Base-by-base conservation (phyloP, 2,797 vertebrate species). In the Emys orbicularis region DNA sequence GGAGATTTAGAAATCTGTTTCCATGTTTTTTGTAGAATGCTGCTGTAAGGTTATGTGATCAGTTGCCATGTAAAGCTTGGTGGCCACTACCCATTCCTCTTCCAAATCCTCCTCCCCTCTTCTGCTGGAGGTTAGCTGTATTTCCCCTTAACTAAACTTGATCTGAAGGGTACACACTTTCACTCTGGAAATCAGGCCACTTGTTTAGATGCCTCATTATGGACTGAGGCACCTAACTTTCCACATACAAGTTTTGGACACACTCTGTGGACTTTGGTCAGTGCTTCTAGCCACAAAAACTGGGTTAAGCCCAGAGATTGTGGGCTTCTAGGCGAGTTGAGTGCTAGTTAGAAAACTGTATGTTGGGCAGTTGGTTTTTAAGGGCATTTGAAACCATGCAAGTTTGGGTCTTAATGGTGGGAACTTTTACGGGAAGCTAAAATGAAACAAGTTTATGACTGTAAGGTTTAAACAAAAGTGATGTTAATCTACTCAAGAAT, bases 171-270 rank as follows among this genome's bases (percentile, higher is more conserved):
- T 47, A 8, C 27, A 49, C 19, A 29, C 15, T 8, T 76, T 82
- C 15, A 57, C 56, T 88, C 53, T 41, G 91, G 79, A 81, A 90
- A 81, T 68, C 23, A 52, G 79, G 74, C 23, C 19, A 29, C 44
- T 57, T 23, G 65, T 72, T 68, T 57, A 84, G 27, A 27, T 77
- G 27, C 25, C 74, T 49, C 4, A 1, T 49, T 56, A 49, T 91
- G 15, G 44, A 81, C 89, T 85, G 86, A 81, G 91, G n/a, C 50
- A 90, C 50, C 37, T 72, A n/a, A 50, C 72, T 93, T 27, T 77
- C 89, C 52, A 49, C 7, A 8, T 29, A 12, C 41, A 47, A 47
- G 41, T 49, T 77, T 77, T 49, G 74, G 74, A 29, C 44, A 31
- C 9, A 8, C 4, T 16, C 2, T 29, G 12, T 77, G 44, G 27